Evolutionary conservation across 2,113 vertebrate genomes (phyloP).

Genomic region (Chascanopsetta lugubris): DNA sequence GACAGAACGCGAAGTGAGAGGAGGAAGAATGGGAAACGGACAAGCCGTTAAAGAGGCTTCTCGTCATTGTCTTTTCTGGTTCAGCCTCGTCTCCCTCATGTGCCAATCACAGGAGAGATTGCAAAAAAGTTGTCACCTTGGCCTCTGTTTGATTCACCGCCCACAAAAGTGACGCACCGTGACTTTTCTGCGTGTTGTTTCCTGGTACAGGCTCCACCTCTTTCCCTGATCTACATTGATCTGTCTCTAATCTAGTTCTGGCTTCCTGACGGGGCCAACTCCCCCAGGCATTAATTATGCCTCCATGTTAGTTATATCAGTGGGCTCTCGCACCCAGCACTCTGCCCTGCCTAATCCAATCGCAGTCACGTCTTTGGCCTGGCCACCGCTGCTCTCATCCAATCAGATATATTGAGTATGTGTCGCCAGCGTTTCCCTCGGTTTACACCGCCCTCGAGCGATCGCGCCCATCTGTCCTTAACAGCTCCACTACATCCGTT

Average conservation of each 20-base stretch:
- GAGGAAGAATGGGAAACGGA: neutral
- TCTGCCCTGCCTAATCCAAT: constrained; percentile 72
- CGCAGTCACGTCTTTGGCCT: constrained; percentile 62
- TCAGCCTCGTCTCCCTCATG: constrained; percentile 10
- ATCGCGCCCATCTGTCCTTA: constrained; percentile 36
- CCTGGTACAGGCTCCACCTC: constrained; percentile 39
- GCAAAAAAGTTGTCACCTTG: constrained; percentile 41
- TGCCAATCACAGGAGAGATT: constrained; percentile 40
- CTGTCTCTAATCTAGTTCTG: constrained; percentile 73
- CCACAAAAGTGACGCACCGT: constrained; percentile 1
- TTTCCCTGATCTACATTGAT: constrained; percentile 73
- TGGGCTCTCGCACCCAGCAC: constrained; percentile 49
- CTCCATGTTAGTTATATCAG: constrained; percentile 73
- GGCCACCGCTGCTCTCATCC: constrained; percentile 68
- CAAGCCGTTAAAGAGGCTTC: constrained; percentile 21
- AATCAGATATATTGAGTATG: constrained; percentile 79
- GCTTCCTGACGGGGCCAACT: constrained; percentile 62
- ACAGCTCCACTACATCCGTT: constrained; percentile 24
- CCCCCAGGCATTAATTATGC: constrained; percentile 84
- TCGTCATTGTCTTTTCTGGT: constrained; percentile 5
- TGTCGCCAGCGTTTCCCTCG: constrained; percentile 73
- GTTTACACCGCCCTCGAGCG: constrained; percentile 50
- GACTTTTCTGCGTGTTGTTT: constrained; percentile 20
- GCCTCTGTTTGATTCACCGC: constrained; percentile 21
- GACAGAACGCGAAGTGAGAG: constrained; percentile 4